Conservation (phyloP, 2,888 invertebrate species). For the Gasteruption jaculator region DNA sequence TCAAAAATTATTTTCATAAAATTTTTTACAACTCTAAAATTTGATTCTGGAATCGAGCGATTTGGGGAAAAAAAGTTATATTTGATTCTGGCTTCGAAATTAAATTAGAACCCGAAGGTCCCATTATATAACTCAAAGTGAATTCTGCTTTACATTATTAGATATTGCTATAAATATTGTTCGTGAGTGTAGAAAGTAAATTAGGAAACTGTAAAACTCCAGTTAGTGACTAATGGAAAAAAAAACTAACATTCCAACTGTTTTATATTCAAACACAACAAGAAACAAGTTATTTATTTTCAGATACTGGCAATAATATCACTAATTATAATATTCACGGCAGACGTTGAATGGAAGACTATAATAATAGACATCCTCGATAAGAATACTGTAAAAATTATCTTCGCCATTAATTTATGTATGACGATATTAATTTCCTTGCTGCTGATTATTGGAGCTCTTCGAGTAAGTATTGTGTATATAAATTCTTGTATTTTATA, state of each 20-base stretch:
- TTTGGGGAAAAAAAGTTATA: too few relatives aligned
- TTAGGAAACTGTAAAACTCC: too few relatives aligned
- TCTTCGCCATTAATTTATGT: conserved; percentile 72
- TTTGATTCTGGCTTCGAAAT: too few relatives aligned
- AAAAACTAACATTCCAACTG: conserved; percentile 3
- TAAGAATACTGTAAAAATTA: conserved; percentile 69
- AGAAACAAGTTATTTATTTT: conserved; percentile 33
- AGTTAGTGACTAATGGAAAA: too few relatives aligned
- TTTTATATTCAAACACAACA: not conserved
- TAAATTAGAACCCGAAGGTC: too few relatives aligned
- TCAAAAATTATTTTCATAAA: not conserved
- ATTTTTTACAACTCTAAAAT: too few relatives aligned
- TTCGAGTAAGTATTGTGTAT: conserved; percentile 65
- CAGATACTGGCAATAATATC: conserved; percentile 66
- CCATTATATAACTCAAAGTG: too few relatives aligned
- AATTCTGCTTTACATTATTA: too few relatives aligned
- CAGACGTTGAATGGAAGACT: conserved; percentile 69
- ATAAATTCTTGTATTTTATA: not conserved
- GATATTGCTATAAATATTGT: too few relatives aligned
- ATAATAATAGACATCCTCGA: conserved; percentile 71
- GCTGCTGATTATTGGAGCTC: conserved; percentile 70
- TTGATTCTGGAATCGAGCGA: too few relatives aligned
- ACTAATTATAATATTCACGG: conserved; percentile 65
- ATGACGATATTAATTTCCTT: conserved; percentile 79
- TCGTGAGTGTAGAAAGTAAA: too few relatives aligned